A percentile compares a stretch with the other conserved stretches of the same genome.
Evolutionary conservation across 1,140 invertebrate genomes (phyloP).

Genomic region (Macrocentrus cingulum): DNA sequence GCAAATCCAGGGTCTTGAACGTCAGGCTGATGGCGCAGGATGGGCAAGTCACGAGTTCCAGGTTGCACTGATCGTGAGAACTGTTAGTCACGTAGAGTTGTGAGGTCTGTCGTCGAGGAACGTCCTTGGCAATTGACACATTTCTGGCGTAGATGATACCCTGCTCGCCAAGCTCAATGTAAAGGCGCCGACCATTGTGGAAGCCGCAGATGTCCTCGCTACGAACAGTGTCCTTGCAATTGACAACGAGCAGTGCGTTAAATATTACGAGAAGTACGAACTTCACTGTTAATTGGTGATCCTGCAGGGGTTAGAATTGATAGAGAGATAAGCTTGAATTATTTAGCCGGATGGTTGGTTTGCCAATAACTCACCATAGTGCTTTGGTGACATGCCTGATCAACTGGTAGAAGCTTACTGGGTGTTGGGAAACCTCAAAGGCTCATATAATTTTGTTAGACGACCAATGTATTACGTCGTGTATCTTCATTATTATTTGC

Average conservation of each 20-base stretch:
- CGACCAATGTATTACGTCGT: too few relatives aligned
- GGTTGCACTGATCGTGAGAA: constrained; percentile 64
- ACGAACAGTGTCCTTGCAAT: constrained; percentile 39
- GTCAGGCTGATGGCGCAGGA: constrained; percentile 68
- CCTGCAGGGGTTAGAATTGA: too few relatives aligned
- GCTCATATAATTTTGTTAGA: too few relatives aligned
- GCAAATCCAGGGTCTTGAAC: constrained; percentile 60
- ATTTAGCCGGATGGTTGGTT: too few relatives aligned
- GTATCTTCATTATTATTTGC: too few relatives aligned
- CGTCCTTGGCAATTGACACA: constrained; percentile 51
- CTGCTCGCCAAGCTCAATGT: constrained; percentile 64
- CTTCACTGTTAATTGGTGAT: not conserved
- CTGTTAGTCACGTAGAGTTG: constrained; percentile 43
- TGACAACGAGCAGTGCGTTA: constrained; percentile 17
- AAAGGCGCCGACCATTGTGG: constrained; percentile 64
- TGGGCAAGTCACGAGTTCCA: constrained; percentile 72
- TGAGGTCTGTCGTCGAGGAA: constrained; percentile 34
- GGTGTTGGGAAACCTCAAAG: too few relatives aligned
- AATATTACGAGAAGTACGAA: not conserved
- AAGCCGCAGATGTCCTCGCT: constrained; percentile 65
- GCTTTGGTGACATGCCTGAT: too few relatives aligned
- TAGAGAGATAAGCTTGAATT: too few relatives aligned
- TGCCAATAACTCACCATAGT: too few relatives aligned
- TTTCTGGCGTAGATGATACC: constrained; percentile 63
- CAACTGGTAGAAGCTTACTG: too few relatives aligned